Evolutionary conservation across 1,140 invertebrate genomes (phyloP).

Genomic region (Aphelenchoides besseyi): DNA sequence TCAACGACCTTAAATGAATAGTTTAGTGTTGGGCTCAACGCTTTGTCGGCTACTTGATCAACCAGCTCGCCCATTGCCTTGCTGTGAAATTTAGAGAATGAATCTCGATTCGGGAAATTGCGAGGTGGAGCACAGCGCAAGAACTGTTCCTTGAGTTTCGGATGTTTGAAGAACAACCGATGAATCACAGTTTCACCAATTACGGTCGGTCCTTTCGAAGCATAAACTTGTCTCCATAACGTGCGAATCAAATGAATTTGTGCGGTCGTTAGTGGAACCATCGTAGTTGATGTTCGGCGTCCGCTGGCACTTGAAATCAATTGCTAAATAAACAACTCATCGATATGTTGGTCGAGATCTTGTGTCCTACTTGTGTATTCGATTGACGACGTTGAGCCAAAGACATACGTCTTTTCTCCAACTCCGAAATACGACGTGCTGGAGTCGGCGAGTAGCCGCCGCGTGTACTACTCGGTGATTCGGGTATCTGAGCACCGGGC

Average conservation of each 20-base stretch:
- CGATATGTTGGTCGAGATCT: not conserved
- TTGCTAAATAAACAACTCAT: constrained; percentile 20
- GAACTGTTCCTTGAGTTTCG: constrained; percentile 60
- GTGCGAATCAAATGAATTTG: constrained; percentile 60
- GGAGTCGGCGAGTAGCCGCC: constrained; percentile 3
- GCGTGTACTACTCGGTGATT: not conserved
- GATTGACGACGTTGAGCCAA: constrained; percentile 54
- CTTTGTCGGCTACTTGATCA: constrained; percentile 46
- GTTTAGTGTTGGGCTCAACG: not conserved
- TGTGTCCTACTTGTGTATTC: constrained; percentile 46
- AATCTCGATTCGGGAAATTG: constrained; percentile 56
- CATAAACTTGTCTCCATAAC: constrained; percentile 60
- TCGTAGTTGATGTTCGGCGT: constrained; percentile 56
- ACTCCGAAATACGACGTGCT: constrained; percentile 22
- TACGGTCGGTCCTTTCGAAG: constrained; percentile 59
- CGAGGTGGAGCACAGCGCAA: constrained; percentile 42
- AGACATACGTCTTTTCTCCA: constrained; percentile 35
- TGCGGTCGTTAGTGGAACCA: constrained; percentile 56
- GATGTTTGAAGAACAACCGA: constrained; percentile 59
- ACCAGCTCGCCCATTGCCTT: constrained; percentile 57
- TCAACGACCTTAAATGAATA: constrained; percentile 52
- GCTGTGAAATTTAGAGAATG: constrained; percentile 54
- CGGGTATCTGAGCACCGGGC: not conserved
- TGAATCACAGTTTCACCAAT: constrained; percentile 59
- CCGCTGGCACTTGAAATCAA: constrained; percentile 35